phyloP scores from a whole-genome alignment of 2,797 vertebrate species.

The Anguilla obscura region DNA sequence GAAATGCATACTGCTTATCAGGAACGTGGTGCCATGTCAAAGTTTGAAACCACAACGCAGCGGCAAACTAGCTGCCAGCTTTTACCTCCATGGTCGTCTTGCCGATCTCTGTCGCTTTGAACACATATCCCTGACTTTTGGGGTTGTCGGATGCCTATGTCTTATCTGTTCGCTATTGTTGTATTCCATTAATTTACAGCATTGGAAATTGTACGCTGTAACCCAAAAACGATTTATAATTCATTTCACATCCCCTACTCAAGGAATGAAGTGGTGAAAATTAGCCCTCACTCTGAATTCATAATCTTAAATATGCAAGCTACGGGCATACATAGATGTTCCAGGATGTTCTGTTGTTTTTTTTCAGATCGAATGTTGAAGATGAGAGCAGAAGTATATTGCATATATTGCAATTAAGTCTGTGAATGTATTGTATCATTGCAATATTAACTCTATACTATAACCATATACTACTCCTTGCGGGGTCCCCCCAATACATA shows the following conservation, averaged over 20 bases:
- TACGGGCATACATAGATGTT: neutral
- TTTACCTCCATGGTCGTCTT: neutral
- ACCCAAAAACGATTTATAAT: slow-evolving; percentile 13
- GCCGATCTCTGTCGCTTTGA: neutral
- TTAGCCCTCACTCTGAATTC: slow-evolving; percentile 15
- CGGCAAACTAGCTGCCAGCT: too few species aligned
- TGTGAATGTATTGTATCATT: neutral
- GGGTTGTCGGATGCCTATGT: neutral
- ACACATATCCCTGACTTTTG: neutral
- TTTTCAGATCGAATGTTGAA: neutral
- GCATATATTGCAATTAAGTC: neutral
- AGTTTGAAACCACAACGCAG: neutral
- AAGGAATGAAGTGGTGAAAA: slow-evolving; percentile 9
- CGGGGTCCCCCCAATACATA: too few species aligned
- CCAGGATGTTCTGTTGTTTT: neutral
- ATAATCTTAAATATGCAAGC: neutral
- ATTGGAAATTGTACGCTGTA: neutral
- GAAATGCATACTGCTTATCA: neutral
- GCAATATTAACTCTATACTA: neutral
- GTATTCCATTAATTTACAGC: slow-evolving; percentile 20
- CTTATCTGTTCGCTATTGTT: slow-evolving; percentile 25
- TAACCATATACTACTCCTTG: too few species aligned
- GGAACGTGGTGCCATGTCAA: neutral
- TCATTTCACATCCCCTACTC: neutral
- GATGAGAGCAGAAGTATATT: neutral